Conservation (phyloP, 2,797 vertebrate genomes). For the Trachurus trachurus region DNA sequence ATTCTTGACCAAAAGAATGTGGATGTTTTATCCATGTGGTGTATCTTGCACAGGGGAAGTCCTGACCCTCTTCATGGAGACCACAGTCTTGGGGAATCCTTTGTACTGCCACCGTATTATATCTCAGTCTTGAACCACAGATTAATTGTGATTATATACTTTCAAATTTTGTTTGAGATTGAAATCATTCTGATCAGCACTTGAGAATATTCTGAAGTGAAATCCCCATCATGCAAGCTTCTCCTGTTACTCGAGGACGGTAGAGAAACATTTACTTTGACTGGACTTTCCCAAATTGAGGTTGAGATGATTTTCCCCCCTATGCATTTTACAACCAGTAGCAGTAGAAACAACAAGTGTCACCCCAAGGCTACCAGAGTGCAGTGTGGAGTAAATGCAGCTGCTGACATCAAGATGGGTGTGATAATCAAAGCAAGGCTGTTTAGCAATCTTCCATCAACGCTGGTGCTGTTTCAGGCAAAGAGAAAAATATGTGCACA, state of each 20-base stretch:
- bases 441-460: slow-evolving; percentile 26
- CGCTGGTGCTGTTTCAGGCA: slow-evolving; percentile 5
- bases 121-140: not conserved
- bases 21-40: not conserved
- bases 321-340: not conserved
- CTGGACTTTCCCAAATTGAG: not conserved
- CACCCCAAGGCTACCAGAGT: not conserved
- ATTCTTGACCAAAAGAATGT: not conserved
- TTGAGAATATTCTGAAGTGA: not conserved
- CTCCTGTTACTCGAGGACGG: not conserved
- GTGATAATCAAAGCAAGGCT: not conserved
- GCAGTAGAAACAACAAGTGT: not conserved
- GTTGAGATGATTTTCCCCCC: not conserved
- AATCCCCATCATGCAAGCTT: not conserved
- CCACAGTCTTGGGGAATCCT: not conserved
- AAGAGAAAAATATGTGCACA: slow-evolving; percentile 28
- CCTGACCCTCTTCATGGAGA: not conserved
- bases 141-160: not conserved
- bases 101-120: not conserved
- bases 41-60: not conserved
- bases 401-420: slow-evolving; percentile 2
- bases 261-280: not conserved
- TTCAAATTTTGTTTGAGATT: not conserved
- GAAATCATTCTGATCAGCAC: not conserved
- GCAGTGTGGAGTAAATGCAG: slow-evolving; percentile 25